Conservation (phyloP, 2,797 vertebrate species). For the Etheostoma nigrum region DNA sequence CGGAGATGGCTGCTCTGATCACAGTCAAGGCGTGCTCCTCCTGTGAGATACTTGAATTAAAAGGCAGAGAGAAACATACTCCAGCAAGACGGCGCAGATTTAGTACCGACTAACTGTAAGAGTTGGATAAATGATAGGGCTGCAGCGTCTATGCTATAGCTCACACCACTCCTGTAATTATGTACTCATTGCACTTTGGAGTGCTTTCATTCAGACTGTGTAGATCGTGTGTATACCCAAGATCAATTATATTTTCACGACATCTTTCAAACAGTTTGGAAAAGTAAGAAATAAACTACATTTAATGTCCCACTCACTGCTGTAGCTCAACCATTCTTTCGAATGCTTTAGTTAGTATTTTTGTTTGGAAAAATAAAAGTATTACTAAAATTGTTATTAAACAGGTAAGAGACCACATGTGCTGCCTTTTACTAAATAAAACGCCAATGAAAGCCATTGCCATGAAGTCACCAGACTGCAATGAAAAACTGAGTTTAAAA, state of each 20-base stretch:
- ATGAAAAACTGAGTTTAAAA: background rate
- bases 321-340: background rate
- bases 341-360: background rate
- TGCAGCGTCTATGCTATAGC: constrained; percentile 17
- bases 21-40: constrained; percentile 30
- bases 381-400: background rate
- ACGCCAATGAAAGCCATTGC: background rate
- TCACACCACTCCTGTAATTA: constrained; percentile 59
- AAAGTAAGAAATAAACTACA: background rate
- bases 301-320: background rate
- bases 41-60: constrained; percentile 45
- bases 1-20: constrained; percentile 13
- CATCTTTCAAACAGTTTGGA: background rate
- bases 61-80: constrained; percentile 42
- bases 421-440: background rate
- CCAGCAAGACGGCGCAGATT: constrained; percentile 46
- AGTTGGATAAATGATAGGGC: constrained; percentile 60
- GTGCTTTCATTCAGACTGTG: background rate
- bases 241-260: background rate
- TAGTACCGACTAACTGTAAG: constrained; percentile 56
- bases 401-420: background rate
- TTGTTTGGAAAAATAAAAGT: background rate
- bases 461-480: background rate
- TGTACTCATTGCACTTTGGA: background rate
- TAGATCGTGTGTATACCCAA: background rate